A percentile compares a stretch with the other conserved stretches of the same genome.
Conservation (phyloP, 1,140 invertebrate genomes). For the Yoshiicerus persimilis region DNA sequence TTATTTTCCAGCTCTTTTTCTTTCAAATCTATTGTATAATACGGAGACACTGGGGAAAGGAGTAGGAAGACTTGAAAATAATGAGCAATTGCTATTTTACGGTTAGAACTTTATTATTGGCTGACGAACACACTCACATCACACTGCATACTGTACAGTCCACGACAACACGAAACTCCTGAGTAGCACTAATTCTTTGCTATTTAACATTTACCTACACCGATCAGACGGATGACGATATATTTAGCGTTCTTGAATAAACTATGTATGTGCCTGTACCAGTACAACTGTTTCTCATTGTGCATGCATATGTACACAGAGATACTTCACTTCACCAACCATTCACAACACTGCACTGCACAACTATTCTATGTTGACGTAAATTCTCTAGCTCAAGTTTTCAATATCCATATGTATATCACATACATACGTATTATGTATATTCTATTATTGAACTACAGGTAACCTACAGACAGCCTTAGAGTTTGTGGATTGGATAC, state of each 20-base stretch:
- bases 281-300: not conserved
- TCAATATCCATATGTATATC: not conserved
- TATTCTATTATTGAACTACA: not conserved
- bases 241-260: not conserved
- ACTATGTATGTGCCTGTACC: not conserved
- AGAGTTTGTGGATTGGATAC: not conserved
- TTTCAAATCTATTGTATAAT: not conserved
- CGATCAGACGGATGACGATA: not conserved
- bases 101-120: not conserved
- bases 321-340: not conserved
- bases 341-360: not conserved
- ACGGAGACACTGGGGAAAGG: not conserved
- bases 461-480: not conserved
- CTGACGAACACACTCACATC: no score
- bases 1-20: not conserved
- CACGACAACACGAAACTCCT: not conserved
- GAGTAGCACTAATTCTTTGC: no score
- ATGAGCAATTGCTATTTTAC: not conserved
- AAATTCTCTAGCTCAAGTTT: not conserved
- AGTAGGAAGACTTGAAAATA: not conserved
- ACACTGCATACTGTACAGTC: no score
- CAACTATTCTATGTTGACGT: conserved; percentile 9
- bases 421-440: not conserved
- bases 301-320: not conserved
- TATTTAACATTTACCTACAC: not conserved